phyloP scores from a whole-genome alignment of 2,888 invertebrate genomes.

The Tipula vernalis region DNA sequence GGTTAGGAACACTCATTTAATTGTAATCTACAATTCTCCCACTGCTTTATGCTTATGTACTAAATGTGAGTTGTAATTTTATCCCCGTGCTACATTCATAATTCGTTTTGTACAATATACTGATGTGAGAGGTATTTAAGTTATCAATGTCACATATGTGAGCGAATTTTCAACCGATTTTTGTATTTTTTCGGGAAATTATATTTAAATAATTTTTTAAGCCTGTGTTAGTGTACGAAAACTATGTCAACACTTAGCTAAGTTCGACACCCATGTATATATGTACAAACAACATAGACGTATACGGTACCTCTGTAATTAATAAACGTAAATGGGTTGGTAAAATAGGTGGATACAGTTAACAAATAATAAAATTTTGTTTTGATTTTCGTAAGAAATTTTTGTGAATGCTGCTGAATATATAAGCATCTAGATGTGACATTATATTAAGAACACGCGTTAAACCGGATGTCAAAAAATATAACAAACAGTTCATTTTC shows the following conservation, averaged over 20 bases:
- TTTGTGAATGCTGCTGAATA: not conserved
- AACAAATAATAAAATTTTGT: not conserved
- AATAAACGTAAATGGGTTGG: not conserved
- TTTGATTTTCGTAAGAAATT: not conserved
- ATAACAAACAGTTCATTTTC: not conserved
- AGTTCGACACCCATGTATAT: not conserved
- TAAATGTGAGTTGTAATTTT: not conserved
- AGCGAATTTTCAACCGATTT: not conserved
- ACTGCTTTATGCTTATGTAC: not conserved
- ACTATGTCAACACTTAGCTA: not conserved
- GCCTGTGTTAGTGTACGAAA: not conserved
- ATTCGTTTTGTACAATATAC: not conserved
- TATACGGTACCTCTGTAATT: not conserved
- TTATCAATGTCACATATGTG: not conserved
- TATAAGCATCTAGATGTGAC: not conserved
- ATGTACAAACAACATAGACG: not conserved
- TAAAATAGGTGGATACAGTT: not conserved
- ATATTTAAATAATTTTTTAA: not conserved
- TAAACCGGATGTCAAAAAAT: not conserved
- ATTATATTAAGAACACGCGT: not conserved
- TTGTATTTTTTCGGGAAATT: not conserved
- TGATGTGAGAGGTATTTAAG: not conserved
- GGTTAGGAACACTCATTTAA: not conserved
- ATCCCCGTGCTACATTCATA: constrained; percentile 4
- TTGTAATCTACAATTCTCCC: not conserved